phyloP scores from a whole-genome alignment of 2,113 vertebrate species.

The Tricholaema leucomelas region DNA sequence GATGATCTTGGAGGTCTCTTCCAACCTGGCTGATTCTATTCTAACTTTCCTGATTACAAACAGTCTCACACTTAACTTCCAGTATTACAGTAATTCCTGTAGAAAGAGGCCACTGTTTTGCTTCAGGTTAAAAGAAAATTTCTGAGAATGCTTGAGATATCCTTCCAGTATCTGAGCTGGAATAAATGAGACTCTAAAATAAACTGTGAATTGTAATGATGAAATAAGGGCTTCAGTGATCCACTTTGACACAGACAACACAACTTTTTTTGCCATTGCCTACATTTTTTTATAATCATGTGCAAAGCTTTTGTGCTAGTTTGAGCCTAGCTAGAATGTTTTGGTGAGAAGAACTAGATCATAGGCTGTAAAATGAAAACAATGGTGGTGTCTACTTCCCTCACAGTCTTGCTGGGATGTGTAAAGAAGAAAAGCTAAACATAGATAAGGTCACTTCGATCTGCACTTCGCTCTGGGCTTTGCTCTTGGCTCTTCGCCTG shows the following conservation, averaged over 20 bases:
- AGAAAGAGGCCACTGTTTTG: background rate
- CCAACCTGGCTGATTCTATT: too few relatives aligned
- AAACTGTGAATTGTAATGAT: background rate
- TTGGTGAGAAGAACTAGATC: too few relatives aligned
- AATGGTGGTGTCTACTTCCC: too few relatives aligned
- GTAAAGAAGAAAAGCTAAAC: too few relatives aligned
- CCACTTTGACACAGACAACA: background rate
- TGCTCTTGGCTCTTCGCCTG: too few relatives aligned
- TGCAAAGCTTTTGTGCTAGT: too few relatives aligned
- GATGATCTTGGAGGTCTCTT: too few relatives aligned
- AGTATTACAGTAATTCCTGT: background rate
- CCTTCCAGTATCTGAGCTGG: background rate
- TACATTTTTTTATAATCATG: background rate
- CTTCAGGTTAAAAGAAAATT: background rate
- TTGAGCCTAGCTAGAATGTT: too few relatives aligned
- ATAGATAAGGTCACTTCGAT: too few relatives aligned
- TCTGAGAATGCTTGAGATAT: background rate
- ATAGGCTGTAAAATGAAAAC: too few relatives aligned
- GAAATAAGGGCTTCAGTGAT: background rate
- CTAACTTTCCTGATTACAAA: background rate
- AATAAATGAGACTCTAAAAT: background rate
- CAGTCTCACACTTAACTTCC: background rate
- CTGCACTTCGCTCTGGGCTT: too few relatives aligned
- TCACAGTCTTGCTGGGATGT: too few relatives aligned
- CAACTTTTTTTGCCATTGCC: background rate